These are phyloP conservation scores for Nomada flava DNA, from an alignment of 2,888 invertebrate genomes.

Conservation along the genomic window DNA sequence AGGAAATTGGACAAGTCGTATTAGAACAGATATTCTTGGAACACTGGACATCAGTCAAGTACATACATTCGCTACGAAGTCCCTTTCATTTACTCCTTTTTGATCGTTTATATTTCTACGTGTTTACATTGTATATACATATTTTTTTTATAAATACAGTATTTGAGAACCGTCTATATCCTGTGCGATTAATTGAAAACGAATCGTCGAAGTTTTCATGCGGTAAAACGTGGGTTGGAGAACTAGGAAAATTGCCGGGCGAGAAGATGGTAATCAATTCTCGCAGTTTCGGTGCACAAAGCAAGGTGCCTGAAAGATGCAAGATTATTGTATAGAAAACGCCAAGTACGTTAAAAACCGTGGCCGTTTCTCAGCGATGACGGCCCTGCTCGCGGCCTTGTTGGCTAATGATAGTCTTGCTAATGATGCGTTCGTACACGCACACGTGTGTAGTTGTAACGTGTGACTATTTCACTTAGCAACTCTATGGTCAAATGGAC, in stretches of 20 bases:
- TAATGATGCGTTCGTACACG: conserved; percentile 82
- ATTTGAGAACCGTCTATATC: no score
- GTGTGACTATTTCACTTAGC: conserved; percentile 74
- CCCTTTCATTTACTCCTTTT: not conserved
- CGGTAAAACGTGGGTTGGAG: not conserved
- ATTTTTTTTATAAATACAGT: no score
- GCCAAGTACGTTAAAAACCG: conserved; percentile 20
- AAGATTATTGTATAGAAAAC: not conserved
- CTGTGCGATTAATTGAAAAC: not conserved
- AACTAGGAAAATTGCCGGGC: not conserved
- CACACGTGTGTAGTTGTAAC: conserved; percentile 63
- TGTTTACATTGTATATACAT: no score
- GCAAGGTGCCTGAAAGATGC: not conserved
- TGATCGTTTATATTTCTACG: not conserved
- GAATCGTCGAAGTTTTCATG: not conserved
- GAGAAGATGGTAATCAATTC: not conserved
- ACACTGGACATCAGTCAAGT: not conserved
- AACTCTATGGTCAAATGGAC: conserved; percentile 43
- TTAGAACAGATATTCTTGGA: not conserved
- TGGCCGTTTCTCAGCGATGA: conserved; percentile 36
- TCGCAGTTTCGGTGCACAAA: not conserved
- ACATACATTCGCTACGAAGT: not conserved
- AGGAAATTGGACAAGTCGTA: not conserved
- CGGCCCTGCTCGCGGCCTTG: conserved; percentile 82
- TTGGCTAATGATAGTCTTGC: conserved; percentile 83